phyloP scores from a whole-genome alignment of 1,140 invertebrate genomes.

The Mercenaria mercenaria region DNA sequence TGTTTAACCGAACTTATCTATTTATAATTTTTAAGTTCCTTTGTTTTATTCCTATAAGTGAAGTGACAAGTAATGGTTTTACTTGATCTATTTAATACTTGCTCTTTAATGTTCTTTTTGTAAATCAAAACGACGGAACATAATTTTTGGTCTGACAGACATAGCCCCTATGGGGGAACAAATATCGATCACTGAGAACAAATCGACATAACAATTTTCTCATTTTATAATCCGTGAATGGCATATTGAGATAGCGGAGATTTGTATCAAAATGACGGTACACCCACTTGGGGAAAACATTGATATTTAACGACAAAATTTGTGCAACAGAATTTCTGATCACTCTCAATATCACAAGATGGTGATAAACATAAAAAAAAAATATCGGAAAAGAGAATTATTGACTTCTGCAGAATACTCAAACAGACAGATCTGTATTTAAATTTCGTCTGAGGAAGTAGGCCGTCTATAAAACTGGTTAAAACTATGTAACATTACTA shows the following conservation, averaged over 20 bases:
- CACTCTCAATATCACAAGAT: not conserved
- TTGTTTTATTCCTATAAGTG: not conserved
- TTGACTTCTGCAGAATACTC: no score
- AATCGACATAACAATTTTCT: conserved; percentile 41
- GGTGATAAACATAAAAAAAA: not conserved
- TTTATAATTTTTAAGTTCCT: no score
- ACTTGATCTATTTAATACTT: not conserved
- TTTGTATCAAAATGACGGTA: conserved; percentile 18
- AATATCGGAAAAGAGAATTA: no score
- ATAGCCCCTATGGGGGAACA: not conserved
- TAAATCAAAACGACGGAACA: not conserved
- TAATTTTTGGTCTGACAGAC: conserved; percentile 25
- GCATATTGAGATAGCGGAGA: conserved; percentile 17
- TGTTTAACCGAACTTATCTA: no score
- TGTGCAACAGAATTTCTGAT: conserved; percentile 32
- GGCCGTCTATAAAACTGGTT: no score
- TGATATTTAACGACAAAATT: not conserved
- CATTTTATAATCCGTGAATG: conserved; percentile 21
- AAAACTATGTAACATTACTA: no score
- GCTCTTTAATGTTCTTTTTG: not conserved
- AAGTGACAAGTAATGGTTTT: not conserved
- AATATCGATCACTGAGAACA: conserved; percentile 27
- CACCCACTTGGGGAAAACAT: no score
- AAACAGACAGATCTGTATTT: no score
- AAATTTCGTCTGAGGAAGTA: no score